Evolutionary conservation across 1,140 invertebrate genomes (phyloP), one percentile per base, ranked within the genome.

Genomic region (Diorhabda carinulata): DNA sequence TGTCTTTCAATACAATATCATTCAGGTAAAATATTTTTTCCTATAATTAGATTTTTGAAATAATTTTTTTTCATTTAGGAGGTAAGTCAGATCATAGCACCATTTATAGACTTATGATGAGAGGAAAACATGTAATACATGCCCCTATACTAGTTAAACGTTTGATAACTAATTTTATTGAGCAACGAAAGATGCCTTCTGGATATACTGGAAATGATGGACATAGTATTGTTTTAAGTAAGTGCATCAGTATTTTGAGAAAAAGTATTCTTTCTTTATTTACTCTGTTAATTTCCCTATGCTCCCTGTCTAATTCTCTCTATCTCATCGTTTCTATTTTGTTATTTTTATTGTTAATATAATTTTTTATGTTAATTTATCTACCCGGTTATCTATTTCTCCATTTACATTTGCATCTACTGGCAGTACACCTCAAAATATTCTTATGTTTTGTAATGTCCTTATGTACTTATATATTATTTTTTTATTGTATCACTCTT

Each of bases 1-100:
- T 80, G 98, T 25, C 85, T 98, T 70, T 96, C 95, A 1, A 90
- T 95, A 59, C 94, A 96, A 82, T 87, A 97, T 82, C 97, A 94
- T 75, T 88, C 90, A 6, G 88, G 88, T 78, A 85, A 52, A 25
- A 25, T 25, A 25, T 25, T 25, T 25, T 25, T 25, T 25, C 25
- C 25, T 25, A 25, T 25, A 25, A 25, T 25, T 25, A 25, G 25
- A 25, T 25, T 25, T 25, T 25, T 25, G 25, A 25, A 52, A 52
- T 52, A 6, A 52, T 8, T 52, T 52, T 52, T 6, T 52, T 52
- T 82, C 97, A 94, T 75, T 88, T 90, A 6, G 88, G 88, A 78
- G 47, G 84, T 70, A 87, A 88, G 66, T 84, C 83, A 62, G 89
- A 90, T 71, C 83, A 85, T 44, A 85, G 82, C 70, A 78, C 74